Evolutionary conservation across 2,888 invertebrate genomes (phyloP).

Genomic region (Silvanus unidentatus): DNA sequence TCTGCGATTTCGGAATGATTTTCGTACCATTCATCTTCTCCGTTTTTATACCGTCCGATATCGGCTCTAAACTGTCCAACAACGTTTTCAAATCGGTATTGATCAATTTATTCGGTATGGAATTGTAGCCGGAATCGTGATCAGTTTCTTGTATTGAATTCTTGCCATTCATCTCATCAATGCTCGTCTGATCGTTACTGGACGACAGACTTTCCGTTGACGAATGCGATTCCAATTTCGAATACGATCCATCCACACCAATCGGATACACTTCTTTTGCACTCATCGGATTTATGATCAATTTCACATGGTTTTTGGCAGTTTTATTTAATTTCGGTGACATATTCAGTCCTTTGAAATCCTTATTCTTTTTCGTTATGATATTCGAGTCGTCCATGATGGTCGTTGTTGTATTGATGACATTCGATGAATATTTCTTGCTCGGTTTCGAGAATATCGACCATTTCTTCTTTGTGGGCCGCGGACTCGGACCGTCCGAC

Average conservation of each 20-base stretch:
- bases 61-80: slow-evolving; percentile 42
- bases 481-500: slow-evolving; percentile 42
- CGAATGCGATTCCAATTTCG: slow-evolving; percentile 37
- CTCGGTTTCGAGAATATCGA: slow-evolving; percentile 41
- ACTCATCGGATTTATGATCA: slow-evolving; percentile 45
- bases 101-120: slow-evolving; percentile 22
- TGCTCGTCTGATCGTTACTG: slow-evolving; percentile 35
- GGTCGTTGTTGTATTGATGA: slow-evolving; percentile 43
- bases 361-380: slow-evolving; percentile 42
- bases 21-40: slow-evolving; percentile 18
- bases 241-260: slow-evolving; percentile 43
- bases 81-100: slow-evolving; percentile 19
- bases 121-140: slow-evolving; percentile 40
- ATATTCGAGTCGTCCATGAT: slow-evolving; percentile 40
- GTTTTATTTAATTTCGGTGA: slow-evolving; percentile 29
- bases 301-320: slow-evolving; percentile 39
- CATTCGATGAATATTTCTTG: slow-evolving; percentile 34
- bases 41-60: slow-evolving; percentile 40
- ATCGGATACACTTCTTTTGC: slow-evolving; percentile 44
- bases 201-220: slow-evolving; percentile 40
- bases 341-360: slow-evolving; percentile 34
- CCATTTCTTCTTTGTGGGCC: slow-evolving; percentile 42
- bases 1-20: slow-evolving; percentile 40
- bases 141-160: slow-evolving; percentile 21
- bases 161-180: slow-evolving; percentile 30